These are phyloP conservation scores for Drosophila diplacantha DNA, from an alignment of 2,888 invertebrate species.

Conservation along the genomic window DNA sequence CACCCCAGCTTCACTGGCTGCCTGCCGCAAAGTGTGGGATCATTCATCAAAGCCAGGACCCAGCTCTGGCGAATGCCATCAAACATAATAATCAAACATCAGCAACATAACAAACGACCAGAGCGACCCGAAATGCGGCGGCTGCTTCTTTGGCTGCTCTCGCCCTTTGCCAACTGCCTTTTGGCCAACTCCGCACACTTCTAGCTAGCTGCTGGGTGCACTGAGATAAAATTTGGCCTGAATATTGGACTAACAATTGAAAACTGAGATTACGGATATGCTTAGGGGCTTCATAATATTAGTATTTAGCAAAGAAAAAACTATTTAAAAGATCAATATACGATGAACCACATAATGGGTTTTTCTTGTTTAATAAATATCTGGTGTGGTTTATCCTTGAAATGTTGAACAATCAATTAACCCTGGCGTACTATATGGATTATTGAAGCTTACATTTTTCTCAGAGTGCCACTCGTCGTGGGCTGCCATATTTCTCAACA, in stretches of 20 bases:
- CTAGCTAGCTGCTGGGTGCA: constrained; percentile 1
- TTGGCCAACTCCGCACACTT: constrained; percentile 37
- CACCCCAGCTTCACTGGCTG: constrained; percentile 49
- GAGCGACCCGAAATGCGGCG: constrained; percentile 58
- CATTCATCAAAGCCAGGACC: constrained; percentile 65
- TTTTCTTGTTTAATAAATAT: not conserved
- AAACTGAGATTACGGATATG: not conserved
- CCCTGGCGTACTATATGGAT: too few species aligned
- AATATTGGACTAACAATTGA: not conserved
- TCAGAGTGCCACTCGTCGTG: constrained; percentile 29
- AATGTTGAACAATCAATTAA: not conserved
- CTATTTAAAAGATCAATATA: too few species aligned
- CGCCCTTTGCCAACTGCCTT: constrained; percentile 23
- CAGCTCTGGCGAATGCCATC: constrained; percentile 57
- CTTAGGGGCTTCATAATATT: too few species aligned
- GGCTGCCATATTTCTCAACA: constrained; percentile 53
- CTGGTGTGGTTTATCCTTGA: not conserved
- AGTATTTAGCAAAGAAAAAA: not conserved
- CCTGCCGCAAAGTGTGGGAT: constrained; percentile 62
- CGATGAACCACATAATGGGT: too few species aligned
- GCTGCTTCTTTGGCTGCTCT: constrained; percentile 28
- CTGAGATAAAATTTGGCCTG: not conserved
- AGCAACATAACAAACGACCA: constrained; percentile 69
- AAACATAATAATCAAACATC: constrained; percentile 73
- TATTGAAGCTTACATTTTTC: not conserved